Percentiles rank a stretch among this genome's conserved stretches.
These are phyloP conservation scores for Sphenodon punctatus DNA, from an alignment of 2,797 vertebrate species.

Conservation along the genomic window DNA sequence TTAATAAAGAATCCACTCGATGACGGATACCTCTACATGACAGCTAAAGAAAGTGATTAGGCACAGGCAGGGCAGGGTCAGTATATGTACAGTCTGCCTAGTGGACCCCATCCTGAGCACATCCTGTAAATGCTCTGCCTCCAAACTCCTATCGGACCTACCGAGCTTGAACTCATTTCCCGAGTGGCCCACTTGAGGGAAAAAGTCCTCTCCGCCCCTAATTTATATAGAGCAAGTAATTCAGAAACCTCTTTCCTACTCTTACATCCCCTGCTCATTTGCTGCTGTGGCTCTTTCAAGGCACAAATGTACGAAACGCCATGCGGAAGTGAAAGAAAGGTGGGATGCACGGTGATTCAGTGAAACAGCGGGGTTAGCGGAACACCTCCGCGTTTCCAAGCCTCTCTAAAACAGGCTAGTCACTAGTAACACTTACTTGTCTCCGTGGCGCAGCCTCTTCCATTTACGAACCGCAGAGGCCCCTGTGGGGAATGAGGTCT, in stretches of 20 bases:
- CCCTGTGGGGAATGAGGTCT: not conserved
- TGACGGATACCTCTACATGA: too few species aligned
- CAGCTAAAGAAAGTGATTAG: too few species aligned
- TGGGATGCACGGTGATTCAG: not conserved
- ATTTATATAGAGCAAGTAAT: not conserved
- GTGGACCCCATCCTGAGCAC: too few species aligned
- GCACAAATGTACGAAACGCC: not conserved
- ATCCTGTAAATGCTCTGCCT: too few species aligned
- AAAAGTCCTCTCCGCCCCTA: too few species aligned
- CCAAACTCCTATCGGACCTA: too few species aligned
- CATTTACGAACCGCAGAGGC: not conserved
- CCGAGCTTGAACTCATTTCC: too few species aligned
- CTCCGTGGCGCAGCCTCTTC: not conserved
- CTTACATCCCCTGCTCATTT: accelerated
- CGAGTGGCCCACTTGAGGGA: too few species aligned
- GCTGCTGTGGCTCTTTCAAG: not conserved
- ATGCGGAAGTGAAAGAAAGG: not conserved
- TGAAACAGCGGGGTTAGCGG: accelerated
- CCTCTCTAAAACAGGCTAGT: not conserved
- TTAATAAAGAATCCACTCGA: too few species aligned
- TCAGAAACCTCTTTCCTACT: not conserved
- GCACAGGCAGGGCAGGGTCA: too few species aligned
- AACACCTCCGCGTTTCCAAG: not conserved
- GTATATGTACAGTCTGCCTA: too few species aligned
- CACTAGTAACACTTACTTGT: not conserved